Evolutionary conservation across 2,888 invertebrate species (phyloP), one percentile per base, ranked within the genome.

Genomic region (Diadegma fenestrale): DNA sequence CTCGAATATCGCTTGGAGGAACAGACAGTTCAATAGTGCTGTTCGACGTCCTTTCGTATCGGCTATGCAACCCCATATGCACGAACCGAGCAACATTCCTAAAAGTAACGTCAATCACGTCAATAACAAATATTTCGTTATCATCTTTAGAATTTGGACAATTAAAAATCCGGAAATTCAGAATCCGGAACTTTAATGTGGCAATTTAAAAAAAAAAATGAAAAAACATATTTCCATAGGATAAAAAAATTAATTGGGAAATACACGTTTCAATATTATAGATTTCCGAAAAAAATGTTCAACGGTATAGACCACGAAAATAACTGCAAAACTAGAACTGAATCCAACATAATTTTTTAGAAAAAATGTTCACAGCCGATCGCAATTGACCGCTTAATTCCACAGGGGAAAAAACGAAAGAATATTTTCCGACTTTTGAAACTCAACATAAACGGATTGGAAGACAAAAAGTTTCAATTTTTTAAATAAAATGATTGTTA

Each of bases 21-120:
- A 92, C 17, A 96, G 91, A 0, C 96, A 95, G 19, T 95, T 95
- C 73, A 97, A 94, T 84, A 97, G 95, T 22, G 96, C 95, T 83
- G 95, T 94, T 92, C 96, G 95, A 63, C 97, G 95, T 0, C 97
- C 97, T 37, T 95, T 94, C 2, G 95, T 95, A 87, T 97, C 96
- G 0, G 97, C 96, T 88, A 96, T 92, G 80, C 95, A 95, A 4
- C 97, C 97, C 97, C 97, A 97, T 88, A 97, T 94, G 91, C 96
- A 96, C 0, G 96, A 96, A 0, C 97, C 97, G 63, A 96, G 94
- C 85, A 96, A 94, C 96, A 96, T 96, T 19, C 96, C 96, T 96
- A 90, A n/a, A n/a, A 73, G 88, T 75, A 37, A 63, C n/a, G 82
- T 71, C 7, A 66, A 73, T 69, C n/a, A 8, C 10, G 17, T 30